These are phyloP conservation scores for Lagenorhynchus albirostris DNA, from an alignment of 2,113 vertebrate species.

Conservation along the genomic window DNA sequence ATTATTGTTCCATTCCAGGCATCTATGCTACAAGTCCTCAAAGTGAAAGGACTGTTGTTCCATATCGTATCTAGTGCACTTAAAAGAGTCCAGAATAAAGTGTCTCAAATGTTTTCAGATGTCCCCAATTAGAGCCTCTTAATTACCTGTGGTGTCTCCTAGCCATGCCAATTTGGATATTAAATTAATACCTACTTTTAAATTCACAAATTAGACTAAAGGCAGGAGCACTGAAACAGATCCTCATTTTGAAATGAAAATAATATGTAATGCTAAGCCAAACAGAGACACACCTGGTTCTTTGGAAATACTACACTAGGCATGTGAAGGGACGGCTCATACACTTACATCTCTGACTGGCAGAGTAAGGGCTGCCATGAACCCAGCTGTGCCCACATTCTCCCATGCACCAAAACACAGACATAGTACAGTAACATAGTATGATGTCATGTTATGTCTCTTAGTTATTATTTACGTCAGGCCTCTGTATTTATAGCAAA, in stretches of 20 bases:
- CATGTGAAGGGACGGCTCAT: neutral
- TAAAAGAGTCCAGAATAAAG: neutral
- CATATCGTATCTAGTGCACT: neutral
- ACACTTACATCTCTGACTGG: neutral
- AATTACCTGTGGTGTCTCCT: constrained; percentile 24
- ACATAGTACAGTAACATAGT: neutral
- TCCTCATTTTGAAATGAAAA: constrained; percentile 45
- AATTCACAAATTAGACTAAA: constrained; percentile 22
- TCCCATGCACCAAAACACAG: neutral
- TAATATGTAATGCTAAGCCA: constrained; percentile 11
- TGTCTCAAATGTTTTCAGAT: constrained; percentile 29
- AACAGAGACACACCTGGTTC: constrained; percentile 37
- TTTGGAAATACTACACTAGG: neutral
- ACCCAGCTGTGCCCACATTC: neutral
- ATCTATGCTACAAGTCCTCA: neutral
- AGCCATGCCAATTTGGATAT: constrained; percentile 35
- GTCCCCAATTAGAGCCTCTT: constrained; percentile 19
- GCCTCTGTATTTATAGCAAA: neutral
- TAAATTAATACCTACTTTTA: constrained; percentile 42
- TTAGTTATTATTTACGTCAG: neutral
- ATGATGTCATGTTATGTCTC: neutral
- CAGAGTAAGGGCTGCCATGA: neutral
- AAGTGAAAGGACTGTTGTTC: neutral
- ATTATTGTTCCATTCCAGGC: neutral
- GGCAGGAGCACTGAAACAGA: neutral